These are phyloP conservation scores for Stegodyphus dumicola DNA, from an alignment of 1,140 invertebrate species.

Conservation along the genomic window DNA sequence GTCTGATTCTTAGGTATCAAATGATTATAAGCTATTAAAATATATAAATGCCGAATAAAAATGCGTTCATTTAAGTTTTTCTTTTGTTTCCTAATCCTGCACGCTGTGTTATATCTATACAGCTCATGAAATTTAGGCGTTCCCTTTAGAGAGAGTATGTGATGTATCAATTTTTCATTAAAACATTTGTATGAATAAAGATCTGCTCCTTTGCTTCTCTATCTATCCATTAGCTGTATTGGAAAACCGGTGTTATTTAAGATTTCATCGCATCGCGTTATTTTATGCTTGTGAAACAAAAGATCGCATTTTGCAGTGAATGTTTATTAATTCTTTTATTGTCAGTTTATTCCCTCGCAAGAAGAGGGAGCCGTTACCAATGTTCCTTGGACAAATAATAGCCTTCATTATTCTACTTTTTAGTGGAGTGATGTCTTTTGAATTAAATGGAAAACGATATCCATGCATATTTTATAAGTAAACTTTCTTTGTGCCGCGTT, in stretches of 20 bases:
- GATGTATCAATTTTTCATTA: no score
- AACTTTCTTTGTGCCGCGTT: slow-evolving; percentile 50
- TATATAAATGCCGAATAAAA: no score
- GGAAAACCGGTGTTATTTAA: not conserved
- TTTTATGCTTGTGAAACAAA: slow-evolving; percentile 4
- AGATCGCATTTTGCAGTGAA: not conserved
- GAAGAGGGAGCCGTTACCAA: not conserved
- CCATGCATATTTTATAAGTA: slow-evolving; percentile 29
- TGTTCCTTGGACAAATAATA: slow-evolving; percentile 42
- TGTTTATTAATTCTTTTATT: slow-evolving; percentile 36
- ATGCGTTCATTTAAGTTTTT: no score
- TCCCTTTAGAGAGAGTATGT: no score
- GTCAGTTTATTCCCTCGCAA: slow-evolving; percentile 19
- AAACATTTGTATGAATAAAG: no score
- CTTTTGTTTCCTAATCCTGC: no score
- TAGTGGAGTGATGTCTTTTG: slow-evolving; percentile 41
- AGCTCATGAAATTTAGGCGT: no score
- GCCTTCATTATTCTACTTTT: slow-evolving; percentile 52
- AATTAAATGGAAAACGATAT: slow-evolving; percentile 58
- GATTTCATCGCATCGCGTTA: not conserved
- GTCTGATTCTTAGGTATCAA: no score
- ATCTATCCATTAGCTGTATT: not conserved
- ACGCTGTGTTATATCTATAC: no score
- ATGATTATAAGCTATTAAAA: no score
- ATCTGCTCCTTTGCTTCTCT: not conserved